A percentile compares a stretch with the other conserved stretches of the same genome.
Conservation (phyloP, 2,888 invertebrate species). For the Cheilosia vernalis region DNA sequence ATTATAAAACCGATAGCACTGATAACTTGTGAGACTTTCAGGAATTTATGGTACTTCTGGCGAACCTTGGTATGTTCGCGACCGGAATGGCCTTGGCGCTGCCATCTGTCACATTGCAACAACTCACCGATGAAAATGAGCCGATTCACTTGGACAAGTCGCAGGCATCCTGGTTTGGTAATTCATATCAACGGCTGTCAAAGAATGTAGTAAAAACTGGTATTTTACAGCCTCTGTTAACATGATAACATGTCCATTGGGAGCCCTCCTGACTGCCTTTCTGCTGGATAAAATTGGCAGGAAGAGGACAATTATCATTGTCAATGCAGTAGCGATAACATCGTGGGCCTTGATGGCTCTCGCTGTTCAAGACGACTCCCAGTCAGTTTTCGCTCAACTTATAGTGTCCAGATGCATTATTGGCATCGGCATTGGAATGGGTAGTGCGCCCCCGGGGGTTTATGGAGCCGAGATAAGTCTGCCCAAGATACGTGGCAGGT, state of each 20-base stretch:
- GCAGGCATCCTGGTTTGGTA: conserved; percentile 82
- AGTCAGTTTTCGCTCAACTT: conserved; percentile 79
- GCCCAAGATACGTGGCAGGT: conserved; percentile 86
- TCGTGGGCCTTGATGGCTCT: conserved; percentile 81
- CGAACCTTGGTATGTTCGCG: conserved; percentile 81
- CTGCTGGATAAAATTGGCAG: conserved; percentile 82
- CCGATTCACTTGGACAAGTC: conserved; percentile 77
- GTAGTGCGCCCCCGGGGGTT: conserved; percentile 82
- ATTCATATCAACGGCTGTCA: conserved; percentile 6
- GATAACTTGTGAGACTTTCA: conserved; percentile 37
- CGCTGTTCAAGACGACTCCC: conserved; percentile 77
- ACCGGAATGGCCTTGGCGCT: conserved; percentile 81
- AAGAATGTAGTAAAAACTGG: background rate
- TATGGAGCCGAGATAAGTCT: conserved; percentile 83
- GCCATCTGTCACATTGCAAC: conserved; percentile 80
- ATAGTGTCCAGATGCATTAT: conserved; percentile 81
- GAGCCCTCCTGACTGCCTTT: conserved; percentile 80
- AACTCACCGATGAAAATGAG: conserved; percentile 79
- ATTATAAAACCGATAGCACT: background rate
- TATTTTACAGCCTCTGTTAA: conserved; percentile 80
- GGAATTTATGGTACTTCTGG: conserved; percentile 81
- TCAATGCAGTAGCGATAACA: conserved; percentile 80
- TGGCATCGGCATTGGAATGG: conserved; percentile 81
- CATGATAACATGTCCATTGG: conserved; percentile 81
- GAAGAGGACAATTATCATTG: conserved; percentile 79